Base-by-base conservation (phyloP, 2,797 vertebrate genomes). In the Ptychadena robeensis region DNA sequence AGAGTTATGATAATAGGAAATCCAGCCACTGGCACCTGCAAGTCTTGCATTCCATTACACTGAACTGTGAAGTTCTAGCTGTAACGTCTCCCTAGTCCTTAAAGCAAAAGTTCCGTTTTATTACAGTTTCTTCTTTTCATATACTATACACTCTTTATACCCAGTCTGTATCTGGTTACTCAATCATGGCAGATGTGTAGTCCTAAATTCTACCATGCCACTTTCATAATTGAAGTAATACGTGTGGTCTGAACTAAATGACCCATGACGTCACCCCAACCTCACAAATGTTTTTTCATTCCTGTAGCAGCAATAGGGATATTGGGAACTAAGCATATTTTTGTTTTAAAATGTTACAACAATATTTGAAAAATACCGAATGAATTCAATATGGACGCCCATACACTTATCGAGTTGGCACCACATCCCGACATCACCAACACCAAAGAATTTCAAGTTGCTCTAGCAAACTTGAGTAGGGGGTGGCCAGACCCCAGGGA, bases 1-100 rank as follows among this genome's bases (percentile, higher is more conserved):
- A 30, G 38, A 35, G 27, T n/a, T 77, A 65, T 77, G 74, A 77
- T 66, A 77, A 65, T 76, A 44, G 22, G 0, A 65, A 66, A 77
- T 77, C 63, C 63, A 66, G 28, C 28, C 12, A 32, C 37, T 66
- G 38, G 30, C 63, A 38, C 35, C 11, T 38, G 9, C 34, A 27
- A 38, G 34, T 28, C 73, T 64, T 28, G 22, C 44, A 53, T 53
- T 53, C 44, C 18, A 22, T 53, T 22, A 53, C 44, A 53, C 44
- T 53, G 44, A 53, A 53, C 18, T 53, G 44, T 53, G 44, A 53
- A 53, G 15, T 53, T 53, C 18, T 22, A 53, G 44, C 44, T 53
- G 44, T 53, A 53, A 53, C 15, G 15, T 53, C 44, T 53, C 15
- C 6, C 4, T 53, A 44, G n/a, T 53, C 22, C 18, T 48, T 53